Base-by-base conservation (phyloP, 2,888 invertebrate genomes). In the Polydrusus cervinus region DNA sequence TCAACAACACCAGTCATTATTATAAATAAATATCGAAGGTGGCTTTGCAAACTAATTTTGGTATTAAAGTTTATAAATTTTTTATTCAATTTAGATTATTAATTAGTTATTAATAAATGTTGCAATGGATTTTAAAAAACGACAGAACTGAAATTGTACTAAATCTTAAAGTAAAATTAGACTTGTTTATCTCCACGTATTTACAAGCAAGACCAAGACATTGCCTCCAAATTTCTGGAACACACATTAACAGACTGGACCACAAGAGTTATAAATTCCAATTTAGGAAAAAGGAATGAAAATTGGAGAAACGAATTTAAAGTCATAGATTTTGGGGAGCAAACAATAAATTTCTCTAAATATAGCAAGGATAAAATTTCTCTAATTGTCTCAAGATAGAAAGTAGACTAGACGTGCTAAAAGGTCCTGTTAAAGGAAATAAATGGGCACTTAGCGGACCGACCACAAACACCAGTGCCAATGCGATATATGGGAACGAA, bases 371-470 rank as follows among this genome's bases (percentile, higher is more conserved):
- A 68, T 74, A 61, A 67, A 74, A 74, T 60, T 74, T 45, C 49
- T 49, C 78, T 78, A 78, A 75, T 78, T 75, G 73, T 85, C 82
- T 83, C 80, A 78, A 79, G 79, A 82, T 82, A 84, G 82, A 83
- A 83, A 87, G 83, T 84, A 85, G 84, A 84, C 82, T 81, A 81
- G 86, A 86, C 86, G 84, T 84, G 86, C 82, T 87, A 86, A 86
- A 86, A 87, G 86, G 85, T 80, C 81, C 79, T 79, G 79, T 81
- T 84, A 84, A 84, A 84, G 83, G 81, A 85, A 86, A 87, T 84
- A 85, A 86, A 87, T 86, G 86, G 86, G 84, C 87, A 87, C 86
- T 87, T 86, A 87, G 84, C 80, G 76, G 78, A 80, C 82, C 82
- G 83, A 85, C 87, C 86, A 82, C 87, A 86, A 87, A 86, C 84